Evolutionary conservation across 2,113 vertebrate species (phyloP).

Genomic region (Salvelinus fontinalis): DNA sequence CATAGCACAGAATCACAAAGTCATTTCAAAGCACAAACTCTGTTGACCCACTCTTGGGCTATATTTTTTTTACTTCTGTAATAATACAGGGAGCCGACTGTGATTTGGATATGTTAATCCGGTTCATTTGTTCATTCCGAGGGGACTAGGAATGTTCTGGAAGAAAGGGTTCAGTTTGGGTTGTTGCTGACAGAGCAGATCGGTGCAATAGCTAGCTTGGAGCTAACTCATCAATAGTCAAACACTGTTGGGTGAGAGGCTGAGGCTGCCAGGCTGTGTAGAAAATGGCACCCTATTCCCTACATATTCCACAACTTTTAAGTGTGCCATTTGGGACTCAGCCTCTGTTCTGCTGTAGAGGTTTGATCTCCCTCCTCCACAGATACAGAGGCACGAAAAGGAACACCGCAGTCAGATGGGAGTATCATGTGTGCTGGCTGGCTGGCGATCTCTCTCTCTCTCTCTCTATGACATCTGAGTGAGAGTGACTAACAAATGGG

Average conservation of each 20-base stretch:
- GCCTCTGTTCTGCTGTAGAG: neutral
- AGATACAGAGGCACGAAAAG: neutral
- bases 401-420: neutral
- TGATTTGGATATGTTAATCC: slow-evolving; percentile 27
- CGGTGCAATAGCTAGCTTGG: neutral
- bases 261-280: neutral
- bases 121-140: slow-evolving; percentile 6
- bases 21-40: neutral
- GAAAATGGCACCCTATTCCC: too few relatives aligned
- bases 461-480: neutral
- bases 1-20: too few relatives aligned
- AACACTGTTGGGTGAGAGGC: neutral
- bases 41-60: slow-evolving; percentile 17
- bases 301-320: too few relatives aligned
- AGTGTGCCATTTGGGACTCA: too few relatives aligned
- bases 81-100: neutral
- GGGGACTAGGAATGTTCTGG: neutral
- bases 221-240: neutral
- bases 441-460: neutral
- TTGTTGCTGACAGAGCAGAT: slow-evolving; percentile 13
- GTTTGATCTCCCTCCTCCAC: neutral
- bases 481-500: too few relatives aligned
- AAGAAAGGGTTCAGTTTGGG: neutral
- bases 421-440: neutral
- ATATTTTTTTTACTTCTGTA: neutral